Conservation (phyloP, 1,140 invertebrate species). For the Chlorops oryzae region DNA sequence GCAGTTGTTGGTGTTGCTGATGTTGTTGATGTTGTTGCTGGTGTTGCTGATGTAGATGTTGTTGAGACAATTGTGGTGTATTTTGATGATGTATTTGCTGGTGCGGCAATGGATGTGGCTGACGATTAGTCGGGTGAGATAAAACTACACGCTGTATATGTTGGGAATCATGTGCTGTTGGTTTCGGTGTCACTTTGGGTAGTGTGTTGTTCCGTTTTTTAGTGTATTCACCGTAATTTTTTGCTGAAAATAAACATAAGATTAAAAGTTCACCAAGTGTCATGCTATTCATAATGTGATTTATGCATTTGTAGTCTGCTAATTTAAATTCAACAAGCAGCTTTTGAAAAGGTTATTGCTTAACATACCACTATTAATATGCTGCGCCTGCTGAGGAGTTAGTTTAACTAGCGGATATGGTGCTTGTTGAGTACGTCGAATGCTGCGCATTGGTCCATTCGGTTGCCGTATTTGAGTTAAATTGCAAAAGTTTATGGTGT, state of each 20-base stretch:
- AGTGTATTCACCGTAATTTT: conserved; percentile 13
- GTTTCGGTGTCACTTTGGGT: conserved; percentile 26
- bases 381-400: conserved; percentile 39
- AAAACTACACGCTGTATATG: conserved; percentile 6
- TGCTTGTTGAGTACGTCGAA: conserved; percentile 69
- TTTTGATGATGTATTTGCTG: neutral
- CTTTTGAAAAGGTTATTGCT: neutral
- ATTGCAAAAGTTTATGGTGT: conserved; percentile 73
- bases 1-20: conserved; percentile 20
- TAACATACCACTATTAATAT: conserved; percentile 24
- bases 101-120: conserved; percentile 37
- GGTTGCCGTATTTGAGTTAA: conserved; percentile 67
- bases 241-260: conserved; percentile 11
- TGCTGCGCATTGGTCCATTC: conserved; percentile 63
- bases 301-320: neutral
- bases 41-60: conserved; percentile 14
- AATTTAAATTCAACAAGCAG: neutral
- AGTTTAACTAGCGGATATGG: conserved; percentile 71
- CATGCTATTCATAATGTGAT: neutral
- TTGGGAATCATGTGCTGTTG: conserved; percentile 13
- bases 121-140: conserved; percentile 17
- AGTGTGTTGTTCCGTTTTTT: conserved; percentile 27
- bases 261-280: neutral
- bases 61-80: conserved; percentile 13
- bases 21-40: conserved; percentile 23